Evolutionary conservation across 2,888 invertebrate genomes (phyloP).

Genomic region (Zygogramma bicolorata): DNA sequence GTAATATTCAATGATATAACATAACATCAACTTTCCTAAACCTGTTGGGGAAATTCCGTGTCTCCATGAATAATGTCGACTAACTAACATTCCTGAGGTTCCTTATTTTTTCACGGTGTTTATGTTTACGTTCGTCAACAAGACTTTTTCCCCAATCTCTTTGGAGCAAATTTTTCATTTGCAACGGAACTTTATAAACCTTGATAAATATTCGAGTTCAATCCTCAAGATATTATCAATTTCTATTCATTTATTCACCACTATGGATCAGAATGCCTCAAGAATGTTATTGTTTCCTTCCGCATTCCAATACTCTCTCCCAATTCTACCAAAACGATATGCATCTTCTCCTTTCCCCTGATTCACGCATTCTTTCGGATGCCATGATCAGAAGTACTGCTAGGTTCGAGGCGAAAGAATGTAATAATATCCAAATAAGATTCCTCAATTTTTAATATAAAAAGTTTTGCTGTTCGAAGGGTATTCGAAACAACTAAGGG

Average conservation of each 20-base stretch:
- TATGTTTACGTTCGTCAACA: too few species aligned
- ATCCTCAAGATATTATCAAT: neutral
- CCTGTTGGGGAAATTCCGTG: too few species aligned
- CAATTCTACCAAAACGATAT: neutral
- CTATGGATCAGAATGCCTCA: neutral
- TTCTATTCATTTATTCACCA: neutral
- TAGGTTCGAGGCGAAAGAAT: neutral
- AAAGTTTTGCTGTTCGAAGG: neutral
- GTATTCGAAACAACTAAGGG: too few species aligned
- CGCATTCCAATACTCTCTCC: neutral
- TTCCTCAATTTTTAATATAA: neutral
- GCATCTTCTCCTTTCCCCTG: neutral
- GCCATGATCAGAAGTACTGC: neutral
- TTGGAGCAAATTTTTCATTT: too few species aligned
- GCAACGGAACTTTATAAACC: too few species aligned
- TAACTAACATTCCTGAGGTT: too few species aligned
- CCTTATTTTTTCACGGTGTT: too few species aligned
- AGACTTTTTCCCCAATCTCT: too few species aligned
- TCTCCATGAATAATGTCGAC: too few species aligned
- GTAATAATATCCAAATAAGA: conserved; percentile 1
- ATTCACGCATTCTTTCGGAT: neutral
- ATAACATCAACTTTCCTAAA: too few species aligned
- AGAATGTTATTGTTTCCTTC: neutral
- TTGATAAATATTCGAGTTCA: too few species aligned
- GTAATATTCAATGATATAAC: too few species aligned